Base-by-base conservation (phyloP, 2,888 invertebrate genomes). In the Ecdyonurus torrentis region DNA sequence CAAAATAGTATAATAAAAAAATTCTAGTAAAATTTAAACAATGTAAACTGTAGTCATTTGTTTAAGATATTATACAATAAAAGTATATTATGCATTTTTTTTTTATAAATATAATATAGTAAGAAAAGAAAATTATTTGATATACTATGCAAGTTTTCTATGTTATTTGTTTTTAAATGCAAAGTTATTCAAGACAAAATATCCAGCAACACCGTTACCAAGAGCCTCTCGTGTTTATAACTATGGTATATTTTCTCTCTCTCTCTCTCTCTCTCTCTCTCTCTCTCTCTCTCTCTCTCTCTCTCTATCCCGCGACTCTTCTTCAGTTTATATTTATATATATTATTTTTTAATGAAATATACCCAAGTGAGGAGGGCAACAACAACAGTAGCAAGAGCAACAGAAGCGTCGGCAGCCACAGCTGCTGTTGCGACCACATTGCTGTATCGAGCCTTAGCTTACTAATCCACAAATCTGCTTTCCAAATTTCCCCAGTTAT, bases 381-480 rank as follows among this genome's bases (percentile, higher is more conserved):
- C 37, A 10, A 10, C 37, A 5, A 10, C 37, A 37, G n/a, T n/a
- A n/a, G n/a, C n/a, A n/a, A n/a, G n/a, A n/a, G n/a, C n/a, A n/a
- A n/a, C n/a, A n/a, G n/a, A n/a, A n/a, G n/a, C n/a, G n/a, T n/a
- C n/a, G 5, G 37, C 37, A 37, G 37, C 20, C 59, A n/a, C 59
- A 59, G 24, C 24, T 59, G 37, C 37, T 37, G 37, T 37, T 5
- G 37, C 37, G 37, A 37, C 37, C 37, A 37, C 7, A 10, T 37
- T 15, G 37, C 15, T 15, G 37, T 37, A 37, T 37, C 5, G 37
- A 37, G 15, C 37, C 37, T 37, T 15, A 37, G 37, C 37, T 37
- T 37, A 37, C 55, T 55, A 55, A 55, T 55, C 55, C 55, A 22
- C 55, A 22, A 55, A 55, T n/a, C 55, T 55, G 55, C 55, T 55